phyloP scores from a whole-genome alignment of 2,888 invertebrate species.

The Cataglyphis cursor region DNA sequence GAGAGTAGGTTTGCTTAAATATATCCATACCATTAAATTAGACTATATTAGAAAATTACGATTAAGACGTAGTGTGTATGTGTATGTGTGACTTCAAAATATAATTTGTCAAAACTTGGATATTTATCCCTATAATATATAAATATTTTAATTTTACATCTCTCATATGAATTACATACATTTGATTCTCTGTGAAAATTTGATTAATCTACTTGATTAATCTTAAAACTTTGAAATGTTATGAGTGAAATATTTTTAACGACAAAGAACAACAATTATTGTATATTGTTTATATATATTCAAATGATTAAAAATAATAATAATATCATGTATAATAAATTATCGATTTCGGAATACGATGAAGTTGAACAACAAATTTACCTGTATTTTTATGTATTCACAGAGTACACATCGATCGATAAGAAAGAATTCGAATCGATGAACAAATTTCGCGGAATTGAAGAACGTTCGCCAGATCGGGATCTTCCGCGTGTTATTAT shows the following conservation, averaged over 20 bases:
- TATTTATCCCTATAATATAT: background rate
- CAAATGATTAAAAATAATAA: slow-evolving; percentile 12
- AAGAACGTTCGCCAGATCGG: slow-evolving; percentile 54
- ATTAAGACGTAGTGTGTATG: background rate
- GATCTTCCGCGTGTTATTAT: slow-evolving; percentile 52
- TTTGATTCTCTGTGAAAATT: background rate
- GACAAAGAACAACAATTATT: background rate
- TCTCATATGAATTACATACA: background rate
- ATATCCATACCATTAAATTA: background rate
- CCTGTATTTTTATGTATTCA: slow-evolving; percentile 49
- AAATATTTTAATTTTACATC: background rate
- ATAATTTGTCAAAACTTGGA: background rate
- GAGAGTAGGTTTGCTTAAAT: background rate
- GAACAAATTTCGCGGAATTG: slow-evolving; percentile 48
- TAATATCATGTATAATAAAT: background rate
- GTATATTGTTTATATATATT: background rate
- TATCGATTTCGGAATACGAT: background rate
- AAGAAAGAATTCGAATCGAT: slow-evolving; percentile 48
- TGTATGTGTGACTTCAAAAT: background rate
- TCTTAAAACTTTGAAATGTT: background rate
- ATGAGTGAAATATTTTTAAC: background rate
- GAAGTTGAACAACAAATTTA: slow-evolving; percentile 10
- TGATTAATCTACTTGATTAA: background rate
- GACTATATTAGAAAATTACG: background rate
- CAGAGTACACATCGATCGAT: slow-evolving; percentile 43